Base-by-base conservation (phyloP, 2,797 vertebrate species). In the Buceros bicornis region DNA sequence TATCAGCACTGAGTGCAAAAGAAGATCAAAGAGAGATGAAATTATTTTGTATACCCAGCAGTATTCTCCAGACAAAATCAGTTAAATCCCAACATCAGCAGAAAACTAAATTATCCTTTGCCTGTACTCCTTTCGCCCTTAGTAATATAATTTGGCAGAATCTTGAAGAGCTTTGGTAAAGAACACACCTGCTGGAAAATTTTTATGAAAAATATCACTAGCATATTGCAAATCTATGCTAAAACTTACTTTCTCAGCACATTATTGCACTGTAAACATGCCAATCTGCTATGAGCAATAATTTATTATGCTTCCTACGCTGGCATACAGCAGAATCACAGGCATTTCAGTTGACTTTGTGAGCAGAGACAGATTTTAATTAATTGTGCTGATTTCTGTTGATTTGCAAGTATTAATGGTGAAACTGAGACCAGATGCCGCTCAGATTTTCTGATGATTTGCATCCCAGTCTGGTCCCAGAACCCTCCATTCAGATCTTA, bases 1-100 rank as follows among this genome's bases (percentile, higher is more conserved):
- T 60, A 98, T 24, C 88, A 98, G 90, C 53, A 89, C 99, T 95
- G 69, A 89, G 78, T 3, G 11, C 37, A 87, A 90, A 71, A 96
- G 35, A 95, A 94, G 57, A 82, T 53, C 25, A 90, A 80, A 93
- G 31, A 83, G 22, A 42, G 35, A 40, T 47, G 6, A 62, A 72
- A 57, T 42, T 43, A 42, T 4, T 70, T 84, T 12, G 13, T 72
- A 58, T 18, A 77, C 19, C 45, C 47, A 69, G 37, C 56, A 82
- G 64, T 31, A 72, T 94, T 51, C 29, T 76, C 43, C 25, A 78
- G 21, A 85, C 28, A 89, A 87, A 72, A 70, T 19, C 64, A 58
- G 33, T 74, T 73, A 45, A 83, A 60, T 66, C 47, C 37, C 18
- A 67, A 37, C 57, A 79, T 42, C n/a, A 51, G 31, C 83, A 89